phyloP scores from a whole-genome alignment of 2,888 invertebrate genomes.

The Limnephilus auricula region DNA sequence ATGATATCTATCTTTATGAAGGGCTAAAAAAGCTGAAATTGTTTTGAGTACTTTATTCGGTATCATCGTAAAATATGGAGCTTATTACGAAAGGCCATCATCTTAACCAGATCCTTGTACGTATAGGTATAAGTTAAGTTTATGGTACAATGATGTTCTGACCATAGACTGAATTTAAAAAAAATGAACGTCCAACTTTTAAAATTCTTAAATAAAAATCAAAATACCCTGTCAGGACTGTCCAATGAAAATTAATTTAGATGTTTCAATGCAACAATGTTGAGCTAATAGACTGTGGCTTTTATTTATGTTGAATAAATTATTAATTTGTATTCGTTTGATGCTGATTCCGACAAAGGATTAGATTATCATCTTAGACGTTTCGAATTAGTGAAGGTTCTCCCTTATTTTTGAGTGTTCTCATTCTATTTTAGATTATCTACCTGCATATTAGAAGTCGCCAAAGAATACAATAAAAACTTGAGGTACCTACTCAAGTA shows the following conservation, averaged over 20 bases:
- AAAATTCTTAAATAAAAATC: not conserved
- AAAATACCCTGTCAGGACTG: not conserved
- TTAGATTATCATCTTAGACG: not conserved
- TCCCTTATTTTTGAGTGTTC: not conserved
- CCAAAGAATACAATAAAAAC: not conserved
- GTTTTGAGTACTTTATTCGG: not conserved
- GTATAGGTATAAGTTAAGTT: not conserved
- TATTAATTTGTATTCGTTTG: conserved; percentile 36
- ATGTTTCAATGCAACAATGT: conserved; percentile 64
- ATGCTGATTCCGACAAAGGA: conserved; percentile 56
- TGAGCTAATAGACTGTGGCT: conserved; percentile 41
- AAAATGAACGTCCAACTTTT: not conserved
- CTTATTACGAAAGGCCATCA: not conserved
- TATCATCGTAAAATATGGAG: not conserved
- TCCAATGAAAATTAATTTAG: conserved; percentile 59
- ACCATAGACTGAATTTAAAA: not conserved
- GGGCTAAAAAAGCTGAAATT: not conserved
- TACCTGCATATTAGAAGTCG: not conserved
- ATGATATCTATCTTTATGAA: not conserved
- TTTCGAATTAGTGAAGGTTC: not conserved
- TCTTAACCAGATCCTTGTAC: not conserved
- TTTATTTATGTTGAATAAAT: conserved; percentile 51
- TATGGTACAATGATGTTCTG: not conserved
- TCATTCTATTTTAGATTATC: not conserved
- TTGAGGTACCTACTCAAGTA: too few relatives aligned